These are phyloP conservation scores for Dromiciops gliroides DNA, from an alignment of 2,113 vertebrate species.

Conservation along the genomic window DNA sequence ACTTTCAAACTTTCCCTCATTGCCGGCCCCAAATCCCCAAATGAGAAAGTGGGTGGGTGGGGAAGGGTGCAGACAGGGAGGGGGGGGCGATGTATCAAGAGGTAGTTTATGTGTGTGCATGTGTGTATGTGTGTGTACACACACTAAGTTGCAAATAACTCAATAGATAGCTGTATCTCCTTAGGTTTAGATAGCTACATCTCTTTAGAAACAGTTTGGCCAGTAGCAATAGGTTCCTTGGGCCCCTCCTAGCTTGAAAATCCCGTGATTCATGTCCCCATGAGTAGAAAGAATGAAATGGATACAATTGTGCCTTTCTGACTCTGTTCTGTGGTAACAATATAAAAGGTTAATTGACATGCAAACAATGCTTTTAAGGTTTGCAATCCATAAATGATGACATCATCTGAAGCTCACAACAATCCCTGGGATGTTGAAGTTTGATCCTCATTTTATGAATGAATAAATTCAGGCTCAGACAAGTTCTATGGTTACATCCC, in stretches of 20 bases:
- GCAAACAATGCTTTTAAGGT: neutral
- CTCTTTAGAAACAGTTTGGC: neutral
- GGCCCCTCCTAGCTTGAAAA: neutral
- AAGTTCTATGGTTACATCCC: neutral
- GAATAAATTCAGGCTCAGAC: neutral
- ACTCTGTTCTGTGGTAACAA: neutral
- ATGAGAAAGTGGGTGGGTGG: neutral
- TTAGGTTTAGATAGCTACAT: neutral
- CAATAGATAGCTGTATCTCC: neutral
- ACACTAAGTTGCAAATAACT: neutral
- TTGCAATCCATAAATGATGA: neutral
- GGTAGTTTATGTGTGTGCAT: neutral
- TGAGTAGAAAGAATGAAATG: neutral
- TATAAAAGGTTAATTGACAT: neutral
- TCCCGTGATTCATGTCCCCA: neutral
- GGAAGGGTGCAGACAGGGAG: neutral
- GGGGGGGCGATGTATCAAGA: neutral
- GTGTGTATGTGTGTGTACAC: neutral
- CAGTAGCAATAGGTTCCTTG: neutral
- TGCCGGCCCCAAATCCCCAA: constrained; percentile 62
- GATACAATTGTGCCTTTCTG: neutral
- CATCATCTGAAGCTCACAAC: neutral
- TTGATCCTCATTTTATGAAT: neutral
- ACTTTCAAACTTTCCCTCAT: constrained; percentile 80
- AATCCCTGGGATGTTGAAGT: neutral